Percentiles rank a stretch among this genome's conserved stretches.
Evolutionary conservation across 2,797 vertebrate genomes (phyloP).

Genomic region (Microctenopoma steveboyesi): DNA sequence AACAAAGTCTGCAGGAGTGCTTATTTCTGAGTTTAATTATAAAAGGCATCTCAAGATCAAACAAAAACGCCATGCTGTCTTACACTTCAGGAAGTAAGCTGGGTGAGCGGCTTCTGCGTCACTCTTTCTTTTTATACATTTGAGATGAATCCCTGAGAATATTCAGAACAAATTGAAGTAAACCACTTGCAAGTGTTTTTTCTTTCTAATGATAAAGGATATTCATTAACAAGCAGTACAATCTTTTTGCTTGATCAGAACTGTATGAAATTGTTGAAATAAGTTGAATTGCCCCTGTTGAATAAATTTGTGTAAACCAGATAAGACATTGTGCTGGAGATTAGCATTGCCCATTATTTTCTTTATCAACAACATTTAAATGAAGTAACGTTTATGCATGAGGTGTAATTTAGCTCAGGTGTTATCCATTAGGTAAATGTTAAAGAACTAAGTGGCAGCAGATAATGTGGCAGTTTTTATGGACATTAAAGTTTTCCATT

Average conservation of each 20-base stretch:
- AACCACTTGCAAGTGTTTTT: slow-evolving; percentile 4
- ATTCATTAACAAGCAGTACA: slow-evolving; percentile 13
- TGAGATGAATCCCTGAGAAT: slow-evolving; percentile 18
- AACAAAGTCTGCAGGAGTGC: not conserved
- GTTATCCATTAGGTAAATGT: slow-evolving; percentile 10
- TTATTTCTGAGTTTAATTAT: not conserved
- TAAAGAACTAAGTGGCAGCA: slow-evolving; percentile 2
- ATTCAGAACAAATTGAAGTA: slow-evolving; percentile 12
- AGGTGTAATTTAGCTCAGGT: slow-evolving; percentile 6
- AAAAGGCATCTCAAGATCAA: slow-evolving; percentile 14
- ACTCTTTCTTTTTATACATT: slow-evolving; percentile 3
- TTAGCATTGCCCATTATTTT: slow-evolving; percentile 13
- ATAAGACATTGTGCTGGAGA: slow-evolving; percentile 18
- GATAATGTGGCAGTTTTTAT: not conserved
- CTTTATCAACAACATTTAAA: slow-evolving; percentile 22
- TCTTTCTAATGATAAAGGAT: slow-evolving; percentile 20
- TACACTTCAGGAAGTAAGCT: slow-evolving; percentile 6
- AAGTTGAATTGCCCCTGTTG: not conserved
- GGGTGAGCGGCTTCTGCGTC: not conserved
- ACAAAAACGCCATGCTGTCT: slow-evolving; percentile 1
- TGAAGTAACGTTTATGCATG: slow-evolving; percentile 14
- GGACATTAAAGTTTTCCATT: not conserved
- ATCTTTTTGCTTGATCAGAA: slow-evolving; percentile 33
- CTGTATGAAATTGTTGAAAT: slow-evolving; percentile 2
- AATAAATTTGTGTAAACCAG: slow-evolving; percentile 25